Evolutionary conservation across 1,140 invertebrate species (phyloP).

Genomic region (Elymnias hypermnestra): DNA sequence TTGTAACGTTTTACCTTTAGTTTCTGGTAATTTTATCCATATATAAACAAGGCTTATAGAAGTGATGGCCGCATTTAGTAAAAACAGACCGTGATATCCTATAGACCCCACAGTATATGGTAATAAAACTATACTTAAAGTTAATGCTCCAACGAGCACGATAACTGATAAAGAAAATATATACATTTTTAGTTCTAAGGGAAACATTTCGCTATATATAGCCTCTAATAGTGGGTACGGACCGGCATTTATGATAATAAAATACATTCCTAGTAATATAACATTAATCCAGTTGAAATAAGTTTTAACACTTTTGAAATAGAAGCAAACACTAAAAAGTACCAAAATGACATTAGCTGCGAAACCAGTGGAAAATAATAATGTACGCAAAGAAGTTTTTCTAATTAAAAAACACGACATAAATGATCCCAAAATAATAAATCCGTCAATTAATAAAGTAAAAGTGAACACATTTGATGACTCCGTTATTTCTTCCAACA

Average conservation of each 20-base stretch:
- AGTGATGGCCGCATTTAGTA: conserved; percentile 16
- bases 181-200: conserved; percentile 24
- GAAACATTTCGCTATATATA: conserved; percentile 24
- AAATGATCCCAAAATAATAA: conserved; percentile 14
- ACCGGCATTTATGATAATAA: conserved; percentile 19
- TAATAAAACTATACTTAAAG: conserved; percentile 19
- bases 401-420: conserved; percentile 19
- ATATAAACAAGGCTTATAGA: conserved; percentile 13
- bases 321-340: conserved; percentile 16
- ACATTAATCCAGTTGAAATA: conserved; percentile 19
- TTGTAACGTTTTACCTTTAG: conserved; percentile 28
- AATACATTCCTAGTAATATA: conserved; percentile 19
- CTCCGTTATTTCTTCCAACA: conserved; percentile 23
- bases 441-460: conserved; percentile 25
- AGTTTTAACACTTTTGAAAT: conserved; percentile 12
- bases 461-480: conserved; percentile 19
- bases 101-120: conserved; percentile 13
- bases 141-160: conserved; percentile 11
- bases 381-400: conserved; percentile 17
- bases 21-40: conserved; percentile 24
- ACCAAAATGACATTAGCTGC: conserved; percentile 15
- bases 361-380: conserved; percentile 21
- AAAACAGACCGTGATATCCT: conserved; percentile 24
- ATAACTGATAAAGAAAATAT: conserved; percentile 20
- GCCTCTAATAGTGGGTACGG: conserved; percentile 25